Base-by-base conservation (phyloP, 1,140 invertebrate species). In the Cotesia chilonis region DNA sequence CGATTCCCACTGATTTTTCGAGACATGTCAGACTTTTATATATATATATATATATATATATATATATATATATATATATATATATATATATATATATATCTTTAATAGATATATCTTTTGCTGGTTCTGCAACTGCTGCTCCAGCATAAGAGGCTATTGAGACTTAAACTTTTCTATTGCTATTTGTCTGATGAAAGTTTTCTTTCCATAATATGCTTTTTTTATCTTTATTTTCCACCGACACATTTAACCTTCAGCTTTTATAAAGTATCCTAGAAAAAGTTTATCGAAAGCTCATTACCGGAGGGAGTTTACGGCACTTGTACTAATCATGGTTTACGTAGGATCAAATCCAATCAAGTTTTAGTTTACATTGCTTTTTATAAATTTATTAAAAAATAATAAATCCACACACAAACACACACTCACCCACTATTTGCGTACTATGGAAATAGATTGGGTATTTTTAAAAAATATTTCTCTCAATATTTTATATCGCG, bases 231-330 rank as follows among this genome's bases (percentile, higher is more conserved):
- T 47, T 47, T 47, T 57, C 6, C 54, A 57, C 14, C 3, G 54
- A 57, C 17, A 14, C 5, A 57, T 57, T 17, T 5, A 57, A 57
- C 7, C n/a, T 57, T 57, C 6, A 4, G 41, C 41, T 47, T 47
- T 47, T 47, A 6, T 47, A 47, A 47, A 47, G 41, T 47, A 47
- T 47, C 41, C 41, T 47, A 57, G 55, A 65, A 17, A 65, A 20
- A 65, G 35, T 65, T 41, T 65, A 65, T 65, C 63, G 10, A 65
- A 47, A 47, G 63, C 55, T 65, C 20, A 47, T 20, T 65, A 65
- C 63, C 38, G 2, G 3, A n/a, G 47, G 47, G 38, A 47, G 63
- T 65, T 37, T 65, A 28, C 6, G 14, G 63, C 63, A 4, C 37
- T 65, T 41, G 38, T 65, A 41, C 14, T 47, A 12, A 65, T 35